Evolutionary conservation across 23 tunicate species (phyloP).

Genomic region (Styela clava): DNA sequence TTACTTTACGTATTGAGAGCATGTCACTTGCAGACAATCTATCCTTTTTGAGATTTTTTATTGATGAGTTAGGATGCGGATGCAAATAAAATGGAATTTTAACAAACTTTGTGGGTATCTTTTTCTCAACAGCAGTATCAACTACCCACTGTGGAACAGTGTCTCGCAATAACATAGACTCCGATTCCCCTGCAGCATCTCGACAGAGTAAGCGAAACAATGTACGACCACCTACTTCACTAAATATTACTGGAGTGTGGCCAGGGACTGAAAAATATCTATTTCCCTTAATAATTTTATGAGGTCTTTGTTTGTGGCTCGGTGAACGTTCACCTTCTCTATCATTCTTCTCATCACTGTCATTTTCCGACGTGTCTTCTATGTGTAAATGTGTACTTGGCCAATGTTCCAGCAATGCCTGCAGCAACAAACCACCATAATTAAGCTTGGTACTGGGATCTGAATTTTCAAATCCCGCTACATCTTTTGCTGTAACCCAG

Average conservation of each 20-base stretch:
- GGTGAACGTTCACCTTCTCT: neutral
- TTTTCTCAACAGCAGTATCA: conserved; percentile 80
- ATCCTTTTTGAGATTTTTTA: conserved; percentile 49
- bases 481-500: conserved; percentile 88
- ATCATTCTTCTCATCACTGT: neutral
- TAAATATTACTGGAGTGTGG: conserved; percentile 77
- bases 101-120: conserved; percentile 40
- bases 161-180: conserved; percentile 51
- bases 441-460: conserved; percentile 83
- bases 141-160: conserved; percentile 83
- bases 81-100: conserved; percentile 72
- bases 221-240: conserved; percentile 80
- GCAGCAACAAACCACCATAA: conserved; percentile 85
- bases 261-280: conserved; percentile 68
- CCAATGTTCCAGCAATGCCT: conserved; percentile 82
- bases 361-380: conserved; percentile 15
- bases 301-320: neutral
- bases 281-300: conserved; percentile 25
- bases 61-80: conserved; percentile 51
- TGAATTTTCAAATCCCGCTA: conserved; percentile 53
- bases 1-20: conserved; percentile 83
- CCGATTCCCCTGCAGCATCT: conserved; percentile 73
- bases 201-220: conserved; percentile 52
- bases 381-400: conserved; percentile 34
- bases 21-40: conserved; percentile 85